Conservation (phyloP, 2,797 vertebrate species). For the Sebastes jordani region DNA sequence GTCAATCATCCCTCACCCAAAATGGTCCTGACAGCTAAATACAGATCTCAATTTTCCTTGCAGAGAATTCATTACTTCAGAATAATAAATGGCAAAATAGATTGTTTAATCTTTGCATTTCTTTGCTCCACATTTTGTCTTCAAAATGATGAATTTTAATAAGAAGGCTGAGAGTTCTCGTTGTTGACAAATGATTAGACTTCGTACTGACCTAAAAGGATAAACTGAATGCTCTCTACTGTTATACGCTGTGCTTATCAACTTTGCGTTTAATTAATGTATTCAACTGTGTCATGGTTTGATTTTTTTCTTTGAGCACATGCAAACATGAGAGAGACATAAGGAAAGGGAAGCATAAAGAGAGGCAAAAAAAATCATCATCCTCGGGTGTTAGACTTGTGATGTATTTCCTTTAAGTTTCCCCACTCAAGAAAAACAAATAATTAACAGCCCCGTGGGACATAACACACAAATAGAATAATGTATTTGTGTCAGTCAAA, state of each 20-base stretch:
- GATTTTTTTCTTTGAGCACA: constrained; percentile 61
- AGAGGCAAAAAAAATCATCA: constrained; percentile 34
- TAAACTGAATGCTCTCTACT: constrained; percentile 45
- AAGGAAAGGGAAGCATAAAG: constrained; percentile 52
- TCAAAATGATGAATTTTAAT: constrained; percentile 67
- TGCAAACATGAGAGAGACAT: constrained; percentile 54
- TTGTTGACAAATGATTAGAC: constrained; percentile 52
- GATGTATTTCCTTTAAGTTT: constrained; percentile 76
- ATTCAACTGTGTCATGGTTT: constrained; percentile 53
- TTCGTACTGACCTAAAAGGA: constrained; percentile 48
- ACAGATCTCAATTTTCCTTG: constrained; percentile 77
- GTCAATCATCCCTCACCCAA: constrained; percentile 83
- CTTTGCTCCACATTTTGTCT: constrained; percentile 63
- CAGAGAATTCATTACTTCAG: constrained; percentile 79
- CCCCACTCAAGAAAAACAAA: constrained; percentile 75
- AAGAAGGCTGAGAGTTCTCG: constrained; percentile 33
- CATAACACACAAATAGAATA: constrained; percentile 79
- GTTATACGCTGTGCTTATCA: constrained; percentile 55
- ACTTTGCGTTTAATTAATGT: constrained; percentile 67
- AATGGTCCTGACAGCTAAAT: constrained; percentile 85
- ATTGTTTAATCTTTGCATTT: constrained; percentile 75
- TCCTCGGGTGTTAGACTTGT: constrained; percentile 64
- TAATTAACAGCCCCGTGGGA: constrained; percentile 75
- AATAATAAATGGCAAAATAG: constrained; percentile 81
- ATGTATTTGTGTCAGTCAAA: constrained; percentile 82